Evolutionary conservation across 2,888 invertebrate genomes (phyloP).

Genomic region (Limnephilus marmoratus): DNA sequence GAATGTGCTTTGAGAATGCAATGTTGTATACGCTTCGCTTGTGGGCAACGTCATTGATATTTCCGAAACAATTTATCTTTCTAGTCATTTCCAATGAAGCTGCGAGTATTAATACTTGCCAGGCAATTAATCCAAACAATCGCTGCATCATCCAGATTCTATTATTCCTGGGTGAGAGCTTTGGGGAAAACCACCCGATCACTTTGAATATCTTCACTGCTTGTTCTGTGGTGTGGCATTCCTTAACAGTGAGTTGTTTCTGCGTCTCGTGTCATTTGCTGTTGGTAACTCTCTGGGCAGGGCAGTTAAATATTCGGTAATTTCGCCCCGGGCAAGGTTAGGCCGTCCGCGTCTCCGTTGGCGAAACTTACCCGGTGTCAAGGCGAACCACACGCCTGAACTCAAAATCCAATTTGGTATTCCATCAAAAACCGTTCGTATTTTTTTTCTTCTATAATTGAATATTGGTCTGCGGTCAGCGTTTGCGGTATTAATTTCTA

Average conservation of each 20-base stretch:
- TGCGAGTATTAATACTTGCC: background rate
- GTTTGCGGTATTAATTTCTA: background rate
- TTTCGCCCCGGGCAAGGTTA: conserved; percentile 42
- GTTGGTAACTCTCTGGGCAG: background rate
- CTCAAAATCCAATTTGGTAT: background rate
- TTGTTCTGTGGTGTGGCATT: background rate
- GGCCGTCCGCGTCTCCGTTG: background rate
- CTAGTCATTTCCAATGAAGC: background rate
- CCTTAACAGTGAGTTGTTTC: background rate
- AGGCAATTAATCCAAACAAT: conserved; percentile 16
- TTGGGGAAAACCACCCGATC: conserved; percentile 12
- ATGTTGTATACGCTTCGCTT: background rate
- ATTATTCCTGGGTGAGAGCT: background rate
- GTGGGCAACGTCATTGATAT: background rate
- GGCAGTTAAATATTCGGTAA: background rate
- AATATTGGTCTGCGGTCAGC: background rate
- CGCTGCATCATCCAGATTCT: background rate
- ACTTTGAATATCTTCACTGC: background rate
- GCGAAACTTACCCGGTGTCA: background rate
- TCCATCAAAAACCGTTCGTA: background rate
- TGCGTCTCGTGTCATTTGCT: background rate
- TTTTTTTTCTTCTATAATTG: background rate
- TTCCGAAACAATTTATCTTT: background rate
- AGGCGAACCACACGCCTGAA: conserved; percentile 5
- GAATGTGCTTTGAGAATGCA: background rate